Percentiles rank a stretch among this genome's conserved stretches.
Conservation (phyloP, 2,888 invertebrate genomes). For the Busseola fusca region DNA sequence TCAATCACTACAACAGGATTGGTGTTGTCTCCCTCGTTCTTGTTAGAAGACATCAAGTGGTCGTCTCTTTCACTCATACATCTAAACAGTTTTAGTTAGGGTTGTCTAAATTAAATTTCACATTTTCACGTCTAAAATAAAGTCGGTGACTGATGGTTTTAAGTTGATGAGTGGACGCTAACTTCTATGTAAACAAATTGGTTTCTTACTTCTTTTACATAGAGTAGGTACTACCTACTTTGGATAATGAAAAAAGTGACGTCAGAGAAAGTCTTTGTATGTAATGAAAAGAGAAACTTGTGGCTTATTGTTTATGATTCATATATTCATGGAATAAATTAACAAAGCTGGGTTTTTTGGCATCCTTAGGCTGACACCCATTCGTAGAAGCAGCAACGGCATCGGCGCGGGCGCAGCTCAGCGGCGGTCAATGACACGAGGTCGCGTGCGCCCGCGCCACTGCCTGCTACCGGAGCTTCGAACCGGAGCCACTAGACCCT, state of each 20-base stretch:
- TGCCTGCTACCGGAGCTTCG: slow-evolving; percentile 66
- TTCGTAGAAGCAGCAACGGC: slow-evolving; percentile 72
- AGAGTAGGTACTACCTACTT: not conserved
- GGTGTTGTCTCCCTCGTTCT: slow-evolving; percentile 63
- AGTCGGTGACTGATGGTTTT: slow-evolving; percentile 19
- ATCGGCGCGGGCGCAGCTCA: slow-evolving; percentile 67
- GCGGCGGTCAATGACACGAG: slow-evolving; percentile 83
- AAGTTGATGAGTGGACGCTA: slow-evolving; percentile 11
- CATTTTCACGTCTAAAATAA: slow-evolving; percentile 23
- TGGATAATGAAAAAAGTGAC: slow-evolving; percentile 12
- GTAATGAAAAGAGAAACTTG: slow-evolving; percentile 26
- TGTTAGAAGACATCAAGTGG: slow-evolving; percentile 44
- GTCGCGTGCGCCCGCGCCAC: slow-evolving; percentile 80
- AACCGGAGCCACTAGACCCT: slow-evolving; percentile 56
- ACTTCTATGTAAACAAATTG: slow-evolving; percentile 13
- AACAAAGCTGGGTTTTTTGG: slow-evolving; percentile 45
- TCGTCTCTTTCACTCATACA: slow-evolving; percentile 63
- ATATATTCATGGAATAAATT: slow-evolving; percentile 32
- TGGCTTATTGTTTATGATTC: slow-evolving; percentile 9
- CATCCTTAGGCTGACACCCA: slow-evolving; percentile 72
- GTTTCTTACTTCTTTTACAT: slow-evolving; percentile 1
- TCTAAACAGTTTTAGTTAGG: slow-evolving; percentile 62
- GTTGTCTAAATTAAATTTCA: slow-evolving; percentile 50
- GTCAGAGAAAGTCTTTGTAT: slow-evolving; percentile 18
- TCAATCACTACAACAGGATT: slow-evolving; percentile 63